A percentile compares a stretch with the other conserved stretches of the same genome.
These are phyloP conservation scores for Serilophus lunatus DNA, from an alignment of 2,113 vertebrate species.

Conservation along the genomic window DNA sequence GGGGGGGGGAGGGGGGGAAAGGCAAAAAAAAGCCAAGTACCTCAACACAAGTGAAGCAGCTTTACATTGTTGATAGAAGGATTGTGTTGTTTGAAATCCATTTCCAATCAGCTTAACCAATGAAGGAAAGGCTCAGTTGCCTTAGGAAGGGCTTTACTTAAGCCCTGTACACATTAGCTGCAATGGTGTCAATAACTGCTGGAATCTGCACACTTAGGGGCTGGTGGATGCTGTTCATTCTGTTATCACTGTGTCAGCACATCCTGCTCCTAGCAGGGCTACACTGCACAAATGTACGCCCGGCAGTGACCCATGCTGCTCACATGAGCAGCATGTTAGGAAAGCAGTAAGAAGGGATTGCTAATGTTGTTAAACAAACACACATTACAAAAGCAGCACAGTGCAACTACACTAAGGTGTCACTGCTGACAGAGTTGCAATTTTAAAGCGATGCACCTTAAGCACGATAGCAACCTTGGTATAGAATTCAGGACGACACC, in stretches of 20 bases:
- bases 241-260: conserved; percentile 31
- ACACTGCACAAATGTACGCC: not conserved
- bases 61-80: not conserved
- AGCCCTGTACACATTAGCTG: not conserved
- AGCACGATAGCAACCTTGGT: not conserved
- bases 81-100: conserved; percentile 28
- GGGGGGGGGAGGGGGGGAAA: not conserved
- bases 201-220: not conserved
- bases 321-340: not conserved
- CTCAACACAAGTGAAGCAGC: conserved; percentile 3
- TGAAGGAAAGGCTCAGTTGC: conserved; percentile 1
- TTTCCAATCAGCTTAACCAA: conserved; percentile 42
- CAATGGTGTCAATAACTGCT: conserved; percentile 7
- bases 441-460: not conserved
- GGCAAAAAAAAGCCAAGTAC: not conserved
- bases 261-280: not conserved
- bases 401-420: not conserved
- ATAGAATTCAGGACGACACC: not conserved
- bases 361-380: not conserved
- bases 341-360: not conserved
- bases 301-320: not conserved
- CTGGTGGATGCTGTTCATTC: not conserved
- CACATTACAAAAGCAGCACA: not conserved
- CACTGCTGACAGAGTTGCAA: not conserved
- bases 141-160: conserved; percentile 37